Evolutionary conservation across 2,888 invertebrate genomes (phyloP), one percentile per base, ranked within the genome.

Genomic region (Agriotes lineatus): DNA sequence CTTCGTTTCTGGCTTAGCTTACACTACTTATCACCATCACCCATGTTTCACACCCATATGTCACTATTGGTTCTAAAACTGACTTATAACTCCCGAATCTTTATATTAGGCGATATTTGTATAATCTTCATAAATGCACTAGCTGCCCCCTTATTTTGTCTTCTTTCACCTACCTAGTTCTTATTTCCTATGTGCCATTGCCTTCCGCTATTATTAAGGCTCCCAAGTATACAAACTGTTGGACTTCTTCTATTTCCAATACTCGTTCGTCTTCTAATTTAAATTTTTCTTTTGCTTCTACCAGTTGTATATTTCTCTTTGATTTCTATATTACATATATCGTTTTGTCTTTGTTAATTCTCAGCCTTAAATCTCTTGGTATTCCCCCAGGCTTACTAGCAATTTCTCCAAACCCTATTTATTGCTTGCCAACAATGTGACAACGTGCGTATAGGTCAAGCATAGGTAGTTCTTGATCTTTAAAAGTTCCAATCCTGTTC

Each of bases 311-410:
- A 33, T 33, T 33, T 33, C 33, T 10, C 10, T 33, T 33, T 7
- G 6, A n/a, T 10, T 39, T 39, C 39, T 12, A 6, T 39, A 14
- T 39, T n/a, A 39, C n/a, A 39, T 39, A 25, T 7, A 6, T 39
- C 6, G 39, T 39, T 39, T 39, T 39, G 39, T 39, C 39, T 39
- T 39, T n/a, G 39, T 39, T 39, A 39, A 39, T 39, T 39, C 39
- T 39, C 14, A 39, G 14, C 7, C 39, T n/a, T 39, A 39, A 3
- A 6, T 39, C 10, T 10, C 39, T 39, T 39, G 39, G 3, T 39
- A 10, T 14, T 39, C n/a, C 14, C n/a, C 10, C 39, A 39, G n/a
- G n/a, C 39, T 39, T 39, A 5, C 39, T 39, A 39, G 4, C 39
- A 39, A 39, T 4, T 10, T n/a, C 39, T 10, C 14, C 14, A 39